phyloP scores from a whole-genome alignment of 2,797 vertebrate genomes.

The Alcedo quadribrachys region DNA sequence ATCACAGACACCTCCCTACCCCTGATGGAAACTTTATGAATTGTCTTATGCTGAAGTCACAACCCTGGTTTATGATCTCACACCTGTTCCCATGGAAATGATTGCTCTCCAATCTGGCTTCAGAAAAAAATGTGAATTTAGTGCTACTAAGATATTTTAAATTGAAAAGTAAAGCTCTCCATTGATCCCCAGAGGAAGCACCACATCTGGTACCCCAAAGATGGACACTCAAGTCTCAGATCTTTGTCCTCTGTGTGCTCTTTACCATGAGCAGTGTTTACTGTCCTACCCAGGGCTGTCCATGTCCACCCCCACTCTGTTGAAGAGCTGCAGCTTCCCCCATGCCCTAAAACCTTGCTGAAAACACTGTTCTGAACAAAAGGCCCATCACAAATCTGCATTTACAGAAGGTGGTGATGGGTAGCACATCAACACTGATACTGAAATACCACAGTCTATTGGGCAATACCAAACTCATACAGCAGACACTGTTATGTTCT shows the following conservation, averaged over 20 bases:
- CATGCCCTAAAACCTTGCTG: background rate
- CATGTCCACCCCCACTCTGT: background rate
- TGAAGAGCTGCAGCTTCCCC: background rate
- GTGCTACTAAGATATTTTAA: background rate
- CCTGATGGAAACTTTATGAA: background rate
- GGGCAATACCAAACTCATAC: accelerated
- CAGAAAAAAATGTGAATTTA: background rate
- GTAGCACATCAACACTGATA: background rate
- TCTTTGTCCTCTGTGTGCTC: background rate
- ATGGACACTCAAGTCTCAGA: background rate
- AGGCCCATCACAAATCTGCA: background rate
- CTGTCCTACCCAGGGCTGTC: background rate
- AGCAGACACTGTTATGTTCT: background rate
- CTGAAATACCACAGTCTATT: accelerated
- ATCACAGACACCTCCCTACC: background rate
- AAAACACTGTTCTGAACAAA: background rate
- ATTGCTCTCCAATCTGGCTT: background rate
- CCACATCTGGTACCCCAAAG: background rate
- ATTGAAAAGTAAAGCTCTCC: background rate
- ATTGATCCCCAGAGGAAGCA: background rate
- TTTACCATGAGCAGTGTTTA: background rate
- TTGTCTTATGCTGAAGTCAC: background rate
- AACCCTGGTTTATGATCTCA: background rate
- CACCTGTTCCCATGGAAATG: background rate
- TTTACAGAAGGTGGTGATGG: accelerated